phyloP scores from a whole-genome alignment of 1,140 invertebrate species.

The Drosophila ficusphila region DNA sequence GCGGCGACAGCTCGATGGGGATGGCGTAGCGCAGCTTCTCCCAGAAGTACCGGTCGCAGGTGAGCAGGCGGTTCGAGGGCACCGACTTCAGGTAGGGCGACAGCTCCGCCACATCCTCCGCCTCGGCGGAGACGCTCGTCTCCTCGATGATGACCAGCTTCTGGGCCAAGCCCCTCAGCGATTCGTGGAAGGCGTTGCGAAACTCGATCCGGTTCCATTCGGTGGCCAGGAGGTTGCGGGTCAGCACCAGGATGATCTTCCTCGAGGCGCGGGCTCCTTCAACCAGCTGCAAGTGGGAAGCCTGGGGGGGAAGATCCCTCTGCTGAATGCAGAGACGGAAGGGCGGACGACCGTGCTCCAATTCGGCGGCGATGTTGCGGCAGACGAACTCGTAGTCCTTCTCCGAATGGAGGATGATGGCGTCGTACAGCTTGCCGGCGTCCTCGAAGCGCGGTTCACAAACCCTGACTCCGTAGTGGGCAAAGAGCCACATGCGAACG shows the following conservation, averaged over 20 bases:
- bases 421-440: slow-evolving; percentile 94
- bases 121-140: slow-evolving; percentile 90
- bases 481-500: slow-evolving; percentile 94
- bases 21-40: slow-evolving; percentile 95
- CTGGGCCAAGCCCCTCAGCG: slow-evolving; percentile 91
- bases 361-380: slow-evolving; percentile 91
- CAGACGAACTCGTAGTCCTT: slow-evolving; percentile 96
- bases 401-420: slow-evolving; percentile 95
- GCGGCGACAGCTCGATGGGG: slow-evolving; percentile 87
- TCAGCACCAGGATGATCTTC: slow-evolving; percentile 91
- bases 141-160: slow-evolving; percentile 95
- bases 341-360: slow-evolving; percentile 89
- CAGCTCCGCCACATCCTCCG: slow-evolving; percentile 94
- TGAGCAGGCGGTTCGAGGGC: slow-evolving; percentile 90
- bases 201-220: slow-evolving; percentile 94
- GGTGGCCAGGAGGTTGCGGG: slow-evolving; percentile 93
- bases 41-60: slow-evolving; percentile 96
- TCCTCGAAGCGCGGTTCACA: slow-evolving; percentile 88
- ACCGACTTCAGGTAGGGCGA: slow-evolving; percentile 94
- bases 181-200: slow-evolving; percentile 93
- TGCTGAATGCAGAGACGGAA: slow-evolving; percentile 95
- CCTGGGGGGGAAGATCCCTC: slow-evolving; percentile 90
- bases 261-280: slow-evolving; percentile 94
- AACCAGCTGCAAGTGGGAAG: slow-evolving; percentile 90
- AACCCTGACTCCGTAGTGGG: slow-evolving; percentile 93